Conservation (phyloP, 2,888 invertebrate genomes). For the Panzeria rudis region DNA sequence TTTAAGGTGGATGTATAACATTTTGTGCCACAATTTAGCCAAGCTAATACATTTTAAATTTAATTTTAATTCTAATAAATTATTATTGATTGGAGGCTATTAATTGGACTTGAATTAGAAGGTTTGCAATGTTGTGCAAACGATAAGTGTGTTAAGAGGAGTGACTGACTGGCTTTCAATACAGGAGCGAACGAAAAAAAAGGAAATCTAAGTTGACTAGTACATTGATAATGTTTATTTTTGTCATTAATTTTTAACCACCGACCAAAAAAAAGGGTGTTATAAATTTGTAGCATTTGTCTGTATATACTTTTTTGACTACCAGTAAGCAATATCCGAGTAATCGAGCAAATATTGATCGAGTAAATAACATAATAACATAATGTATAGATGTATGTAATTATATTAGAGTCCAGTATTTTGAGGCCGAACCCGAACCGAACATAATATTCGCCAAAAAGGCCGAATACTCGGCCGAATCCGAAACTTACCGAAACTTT, state of each 20-base stretch:
- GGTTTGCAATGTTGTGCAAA: neutral
- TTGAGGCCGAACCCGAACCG: too few relatives aligned
- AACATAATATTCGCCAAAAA: too few relatives aligned
- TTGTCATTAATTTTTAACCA: neutral
- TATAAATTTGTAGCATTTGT: too few relatives aligned
- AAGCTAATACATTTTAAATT: neutral
- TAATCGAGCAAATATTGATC: too few relatives aligned
- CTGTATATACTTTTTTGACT: too few relatives aligned
- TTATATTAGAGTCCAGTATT: too few relatives aligned
- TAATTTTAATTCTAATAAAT: constrained; percentile 11
- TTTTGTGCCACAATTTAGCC: neutral
- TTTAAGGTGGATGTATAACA: neutral
- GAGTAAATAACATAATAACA: too few relatives aligned
- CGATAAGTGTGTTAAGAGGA: neutral
- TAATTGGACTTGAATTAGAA: neutral
- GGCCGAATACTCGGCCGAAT: too few relatives aligned
- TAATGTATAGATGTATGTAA: too few relatives aligned
- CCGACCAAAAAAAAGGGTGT: too few relatives aligned
- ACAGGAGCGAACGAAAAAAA: neutral
- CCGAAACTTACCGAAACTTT: too few relatives aligned
- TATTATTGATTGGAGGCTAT: neutral
- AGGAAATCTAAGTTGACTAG: neutral
- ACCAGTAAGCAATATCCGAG: too few relatives aligned
- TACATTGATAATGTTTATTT: neutral
- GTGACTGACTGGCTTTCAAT: neutral